Base-by-base conservation (phyloP, 2,888 invertebrate species). In the Shargacucullia verbasci region DNA sequence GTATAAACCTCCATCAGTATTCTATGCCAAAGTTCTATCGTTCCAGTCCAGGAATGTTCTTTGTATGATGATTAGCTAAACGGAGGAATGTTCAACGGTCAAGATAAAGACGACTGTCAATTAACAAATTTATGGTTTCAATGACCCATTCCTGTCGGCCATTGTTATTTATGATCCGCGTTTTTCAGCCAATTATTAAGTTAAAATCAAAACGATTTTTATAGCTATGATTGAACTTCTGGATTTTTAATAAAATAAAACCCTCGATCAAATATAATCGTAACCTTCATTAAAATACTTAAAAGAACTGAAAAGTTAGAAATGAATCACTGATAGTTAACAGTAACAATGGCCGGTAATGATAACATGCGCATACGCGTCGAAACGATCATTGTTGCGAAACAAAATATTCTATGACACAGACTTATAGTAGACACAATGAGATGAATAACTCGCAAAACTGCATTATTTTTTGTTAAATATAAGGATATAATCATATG, bases 351-450 rank as follows among this genome's bases (percentile, higher is more conserved):
- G 6, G 34, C 55, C 29, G 56, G n/a, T 70, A 60, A 59, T 66
- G 73, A 83, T 82, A 78, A 81, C 67, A 60, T 34, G 46, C 44
- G 52, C 25, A 49, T 47, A 71, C 72, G 76, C 50, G 71, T 73
- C 81, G 78, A 83, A 84, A 67, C 63, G 73, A 55, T 66, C 82
- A 71, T 61, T 81, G 76, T 77, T 77, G 78, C 81, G 73, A 77
- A 81, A 82, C 74, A 79, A 71, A 84, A 84, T 77, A 78, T 68
- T 45, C 41, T 41, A 48, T 73, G 70, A 71, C 49, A 58, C 62
- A 56, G 41, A 45, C 14, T 15, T 34, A 31, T 12, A 38, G 34
- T 44, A n/a, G n/a, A n/a, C n/a, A 10, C 9, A 29, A 41, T 14
- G 25, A 7, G 20, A 20, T 20, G 20, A n/a, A 20, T 11, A 25